These are phyloP conservation scores for Lochmaea capreae DNA, from an alignment of 2,888 invertebrate genomes.

Conservation along the genomic window DNA sequence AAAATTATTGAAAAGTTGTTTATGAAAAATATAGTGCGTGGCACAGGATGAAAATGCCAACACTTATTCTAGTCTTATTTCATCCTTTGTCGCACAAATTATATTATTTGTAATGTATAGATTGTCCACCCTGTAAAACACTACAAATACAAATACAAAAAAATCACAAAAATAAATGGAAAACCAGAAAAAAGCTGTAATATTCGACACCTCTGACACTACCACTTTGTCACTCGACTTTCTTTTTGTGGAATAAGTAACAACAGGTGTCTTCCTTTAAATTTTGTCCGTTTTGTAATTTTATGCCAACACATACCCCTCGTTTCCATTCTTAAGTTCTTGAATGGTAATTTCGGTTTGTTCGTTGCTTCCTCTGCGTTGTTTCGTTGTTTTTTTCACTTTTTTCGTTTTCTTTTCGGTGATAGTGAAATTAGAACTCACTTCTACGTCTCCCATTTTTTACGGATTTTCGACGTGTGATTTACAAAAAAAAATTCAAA, in stretches of 20 bases:
- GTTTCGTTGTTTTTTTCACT: constrained; percentile 90
- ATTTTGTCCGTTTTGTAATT: constrained; percentile 7
- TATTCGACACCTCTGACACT: constrained; percentile 36
- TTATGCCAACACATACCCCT: constrained; percentile 86
- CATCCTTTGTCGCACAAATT: too few species aligned
- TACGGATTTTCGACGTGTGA: constrained; percentile 17
- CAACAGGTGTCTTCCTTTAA: constrained; percentile 14
- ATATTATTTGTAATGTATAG: background rate
- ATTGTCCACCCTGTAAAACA: constrained; percentile 1
- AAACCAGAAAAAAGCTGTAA: constrained; percentile 23
- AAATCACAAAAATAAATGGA: constrained; percentile 8
- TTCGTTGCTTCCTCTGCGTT: constrained; percentile 81
- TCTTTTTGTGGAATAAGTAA: constrained; percentile 28
- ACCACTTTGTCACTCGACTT: constrained; percentile 47
- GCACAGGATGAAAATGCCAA: background rate
- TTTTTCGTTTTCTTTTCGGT: constrained; percentile 88
- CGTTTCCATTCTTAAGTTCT: constrained; percentile 75
- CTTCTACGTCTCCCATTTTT: constrained; percentile 90
- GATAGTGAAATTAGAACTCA: constrained; percentile 86
- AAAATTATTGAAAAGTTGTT: too few species aligned
- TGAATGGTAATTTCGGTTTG: constrained; percentile 83
- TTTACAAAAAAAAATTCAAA: constrained; percentile 33
- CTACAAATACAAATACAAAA: background rate
- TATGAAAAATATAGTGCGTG: background rate
- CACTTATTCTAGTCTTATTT: background rate